Evolutionary conservation across 2,797 vertebrate species (phyloP).

Genomic region (Odontamblyopus rebecca): DNA sequence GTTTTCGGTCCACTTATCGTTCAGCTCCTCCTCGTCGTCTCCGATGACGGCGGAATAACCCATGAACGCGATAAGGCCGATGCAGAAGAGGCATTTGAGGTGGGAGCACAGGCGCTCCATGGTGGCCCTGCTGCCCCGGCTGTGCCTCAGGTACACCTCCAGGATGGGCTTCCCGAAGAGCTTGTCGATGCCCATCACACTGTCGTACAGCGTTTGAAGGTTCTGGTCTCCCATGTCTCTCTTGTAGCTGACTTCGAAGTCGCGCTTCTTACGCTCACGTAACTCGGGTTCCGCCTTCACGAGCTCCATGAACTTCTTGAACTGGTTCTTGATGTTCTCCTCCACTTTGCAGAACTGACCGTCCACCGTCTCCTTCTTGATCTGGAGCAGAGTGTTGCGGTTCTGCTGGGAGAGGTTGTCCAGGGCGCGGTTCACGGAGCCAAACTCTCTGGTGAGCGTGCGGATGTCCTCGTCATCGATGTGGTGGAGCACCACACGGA

Average conservation of each 20-base stretch:
- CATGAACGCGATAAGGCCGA: constrained; percentile 82
- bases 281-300: constrained; percentile 64
- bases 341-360: constrained; percentile 75
- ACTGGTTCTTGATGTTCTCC: constrained; percentile 81
- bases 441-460: constrained; percentile 77
- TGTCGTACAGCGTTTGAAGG: constrained; percentile 80
- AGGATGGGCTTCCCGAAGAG: constrained; percentile 80
- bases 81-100: constrained; percentile 82
- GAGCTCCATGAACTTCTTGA: constrained; percentile 79
- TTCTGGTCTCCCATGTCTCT: constrained; percentile 79
- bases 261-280: constrained; percentile 60
- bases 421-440: constrained; percentile 66
- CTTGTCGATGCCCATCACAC: constrained; percentile 77
- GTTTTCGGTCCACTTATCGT: constrained; percentile 76
- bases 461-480: constrained; percentile 79
- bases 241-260: constrained; percentile 72
- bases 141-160: constrained; percentile 79
- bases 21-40: constrained; percentile 76
- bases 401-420: constrained; percentile 75
- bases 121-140: constrained; percentile 61
- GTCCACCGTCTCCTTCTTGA: constrained; percentile 78
- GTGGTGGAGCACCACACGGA: constrained; percentile 79
- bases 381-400: constrained; percentile 67
- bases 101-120: constrained; percentile 80
- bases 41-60: constrained; percentile 76